These are phyloP conservation scores for Microtus richardsoni DNA, from an alignment of 2,113 vertebrate species.

Conservation along the genomic window DNA sequence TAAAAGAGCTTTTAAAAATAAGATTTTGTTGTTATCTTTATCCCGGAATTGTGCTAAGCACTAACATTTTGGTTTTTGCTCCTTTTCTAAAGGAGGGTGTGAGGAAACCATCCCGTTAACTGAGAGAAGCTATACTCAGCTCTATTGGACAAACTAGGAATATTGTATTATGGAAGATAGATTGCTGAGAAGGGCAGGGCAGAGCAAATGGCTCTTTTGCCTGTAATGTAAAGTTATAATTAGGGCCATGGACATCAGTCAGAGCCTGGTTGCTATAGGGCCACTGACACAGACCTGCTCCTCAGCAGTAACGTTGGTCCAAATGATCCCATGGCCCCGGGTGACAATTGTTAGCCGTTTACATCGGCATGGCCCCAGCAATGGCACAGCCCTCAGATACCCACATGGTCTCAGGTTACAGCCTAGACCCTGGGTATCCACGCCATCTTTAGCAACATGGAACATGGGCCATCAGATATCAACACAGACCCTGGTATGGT, in stretches of 20 bases:
- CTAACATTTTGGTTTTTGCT: background rate
- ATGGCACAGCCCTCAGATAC: background rate
- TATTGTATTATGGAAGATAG: background rate
- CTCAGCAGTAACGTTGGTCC: background rate
- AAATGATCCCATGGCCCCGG: background rate
- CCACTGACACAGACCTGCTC: background rate
- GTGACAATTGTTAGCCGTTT: background rate
- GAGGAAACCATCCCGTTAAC: background rate
- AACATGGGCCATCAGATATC: too few relatives aligned
- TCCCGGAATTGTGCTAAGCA: background rate
- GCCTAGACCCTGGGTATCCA: background rate
- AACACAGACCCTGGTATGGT: too few relatives aligned
- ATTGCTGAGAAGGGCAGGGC: background rate
- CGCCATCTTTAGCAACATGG: too few relatives aligned
- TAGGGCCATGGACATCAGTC: background rate
- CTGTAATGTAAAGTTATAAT: background rate
- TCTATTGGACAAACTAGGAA: background rate
- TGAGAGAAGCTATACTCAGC: background rate
- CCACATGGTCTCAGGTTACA: background rate
- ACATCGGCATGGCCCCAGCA: fast-evolving
- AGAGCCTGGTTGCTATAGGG: background rate
- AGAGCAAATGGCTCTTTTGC: background rate
- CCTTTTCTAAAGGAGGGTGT: background rate
- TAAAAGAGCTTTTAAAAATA: background rate
- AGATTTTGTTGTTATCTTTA: background rate